Percentiles rank a stretch among this genome's conserved stretches.
These are phyloP conservation scores for Otus sunia DNA, from an alignment of 2,113 vertebrate species.

Conservation along the genomic window DNA sequence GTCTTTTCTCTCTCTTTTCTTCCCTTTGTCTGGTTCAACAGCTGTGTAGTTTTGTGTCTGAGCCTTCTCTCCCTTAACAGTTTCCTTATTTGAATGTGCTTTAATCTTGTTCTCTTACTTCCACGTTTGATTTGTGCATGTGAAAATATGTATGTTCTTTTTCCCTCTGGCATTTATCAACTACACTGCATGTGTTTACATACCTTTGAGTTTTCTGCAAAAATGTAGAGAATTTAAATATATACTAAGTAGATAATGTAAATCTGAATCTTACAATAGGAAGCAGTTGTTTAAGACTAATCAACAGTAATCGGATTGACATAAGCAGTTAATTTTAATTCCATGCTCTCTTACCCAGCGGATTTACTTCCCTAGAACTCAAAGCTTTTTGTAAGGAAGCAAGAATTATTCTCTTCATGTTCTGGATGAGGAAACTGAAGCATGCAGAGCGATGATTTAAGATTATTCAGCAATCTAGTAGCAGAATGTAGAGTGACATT, in stretches of 20 bases:
- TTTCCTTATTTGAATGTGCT: background rate
- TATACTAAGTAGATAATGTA: background rate
- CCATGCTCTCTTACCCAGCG: background rate
- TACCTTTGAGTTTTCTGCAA: background rate
- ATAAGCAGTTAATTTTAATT: background rate
- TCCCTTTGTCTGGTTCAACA: background rate
- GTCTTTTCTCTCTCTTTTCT: background rate
- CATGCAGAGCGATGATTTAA: background rate
- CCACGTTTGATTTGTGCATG: background rate
- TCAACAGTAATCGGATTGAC: background rate
- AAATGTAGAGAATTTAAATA: background rate
- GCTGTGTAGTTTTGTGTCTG: background rate
- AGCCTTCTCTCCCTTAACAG: background rate
- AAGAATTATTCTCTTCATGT: background rate
- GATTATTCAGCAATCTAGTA: background rate
- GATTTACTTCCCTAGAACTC: background rate
- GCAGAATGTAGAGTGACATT: background rate
- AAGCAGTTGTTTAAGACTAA: background rate
- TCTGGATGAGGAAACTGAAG: background rate
- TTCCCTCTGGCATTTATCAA: background rate
- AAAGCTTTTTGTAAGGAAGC: background rate
- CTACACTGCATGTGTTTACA: background rate
- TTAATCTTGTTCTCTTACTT: background rate
- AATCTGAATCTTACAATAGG: background rate
- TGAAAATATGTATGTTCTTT: background rate